Evolutionary conservation across 2,888 invertebrate species (phyloP).

Genomic region (Vannuccia rotundouncinata): DNA sequence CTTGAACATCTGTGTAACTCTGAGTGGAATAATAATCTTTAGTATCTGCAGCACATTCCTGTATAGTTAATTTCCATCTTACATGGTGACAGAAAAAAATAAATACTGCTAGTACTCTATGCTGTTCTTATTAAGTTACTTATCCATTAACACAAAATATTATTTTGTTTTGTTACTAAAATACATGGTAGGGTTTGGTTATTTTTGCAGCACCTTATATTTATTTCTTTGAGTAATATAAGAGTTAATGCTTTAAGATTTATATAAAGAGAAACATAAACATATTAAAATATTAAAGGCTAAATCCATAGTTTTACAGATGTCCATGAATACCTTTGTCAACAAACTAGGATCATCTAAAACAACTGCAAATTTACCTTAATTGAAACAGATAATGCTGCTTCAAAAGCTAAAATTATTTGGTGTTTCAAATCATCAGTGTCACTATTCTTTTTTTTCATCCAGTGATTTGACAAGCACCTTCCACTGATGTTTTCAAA

Average conservation of each 20-base stretch:
- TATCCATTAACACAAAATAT: too few relatives aligned
- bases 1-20: too few relatives aligned
- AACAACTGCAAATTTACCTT: background rate
- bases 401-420: background rate
- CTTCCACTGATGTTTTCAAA: background rate
- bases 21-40: too few relatives aligned
- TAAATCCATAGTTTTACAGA: background rate
- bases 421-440: background rate
- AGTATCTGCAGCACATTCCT: too few relatives aligned
- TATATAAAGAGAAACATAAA: background rate
- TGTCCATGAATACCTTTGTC: background rate
- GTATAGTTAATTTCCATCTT: too few relatives aligned
- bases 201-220: too few relatives aligned
- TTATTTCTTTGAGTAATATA: background rate
- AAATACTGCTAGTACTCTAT: too few relatives aligned
- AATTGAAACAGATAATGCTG: background rate
- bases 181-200: too few relatives aligned
- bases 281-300: background rate
- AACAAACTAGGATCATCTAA: background rate
- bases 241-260: background rate
- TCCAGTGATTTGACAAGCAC: background rate
- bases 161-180: too few relatives aligned
- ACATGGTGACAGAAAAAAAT: too few relatives aligned
- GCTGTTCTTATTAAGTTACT: too few relatives aligned
- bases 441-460: background rate